Percentiles rank a stretch among this genome's conserved stretches.
phyloP scores from a whole-genome alignment of 2,113 vertebrate species.

The Heteronetta atricapilla region DNA sequence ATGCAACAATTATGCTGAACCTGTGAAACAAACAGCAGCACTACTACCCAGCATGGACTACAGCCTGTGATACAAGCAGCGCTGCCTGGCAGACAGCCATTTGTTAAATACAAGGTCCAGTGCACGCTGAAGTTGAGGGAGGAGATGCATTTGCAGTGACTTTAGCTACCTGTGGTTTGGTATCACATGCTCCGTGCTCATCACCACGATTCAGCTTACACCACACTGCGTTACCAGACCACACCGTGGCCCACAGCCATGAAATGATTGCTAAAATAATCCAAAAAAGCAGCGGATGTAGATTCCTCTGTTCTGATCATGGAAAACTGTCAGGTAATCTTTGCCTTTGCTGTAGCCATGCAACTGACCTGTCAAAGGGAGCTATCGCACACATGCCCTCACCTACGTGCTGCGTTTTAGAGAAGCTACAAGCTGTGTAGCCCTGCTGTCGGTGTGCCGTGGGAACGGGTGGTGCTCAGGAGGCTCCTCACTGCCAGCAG shows the following conservation, averaged over 20 bases:
- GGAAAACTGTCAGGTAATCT: background rate
- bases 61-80: background rate
- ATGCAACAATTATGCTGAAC: background rate
- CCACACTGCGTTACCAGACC: background rate
- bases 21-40: background rate
- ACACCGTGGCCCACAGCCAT: background rate
- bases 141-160: background rate
- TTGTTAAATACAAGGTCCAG: background rate
- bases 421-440: rapidly evolving
- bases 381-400: background rate
- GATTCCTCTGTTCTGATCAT: background rate
- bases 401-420: background rate
- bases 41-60: background rate
- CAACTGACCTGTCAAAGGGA: background rate
- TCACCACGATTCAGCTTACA: background rate
- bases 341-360: background rate
- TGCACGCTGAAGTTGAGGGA: background rate
- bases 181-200: background rate
- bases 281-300: background rate
- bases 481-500: background rate
- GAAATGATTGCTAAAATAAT: background rate
- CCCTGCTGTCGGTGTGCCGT: background rate
- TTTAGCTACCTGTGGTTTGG: background rate
- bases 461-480: background rate
- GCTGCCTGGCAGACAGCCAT: background rate